Evolutionary conservation across 2,797 vertebrate species (phyloP).

Genomic region (Micropoecilia bifurca): DNA sequence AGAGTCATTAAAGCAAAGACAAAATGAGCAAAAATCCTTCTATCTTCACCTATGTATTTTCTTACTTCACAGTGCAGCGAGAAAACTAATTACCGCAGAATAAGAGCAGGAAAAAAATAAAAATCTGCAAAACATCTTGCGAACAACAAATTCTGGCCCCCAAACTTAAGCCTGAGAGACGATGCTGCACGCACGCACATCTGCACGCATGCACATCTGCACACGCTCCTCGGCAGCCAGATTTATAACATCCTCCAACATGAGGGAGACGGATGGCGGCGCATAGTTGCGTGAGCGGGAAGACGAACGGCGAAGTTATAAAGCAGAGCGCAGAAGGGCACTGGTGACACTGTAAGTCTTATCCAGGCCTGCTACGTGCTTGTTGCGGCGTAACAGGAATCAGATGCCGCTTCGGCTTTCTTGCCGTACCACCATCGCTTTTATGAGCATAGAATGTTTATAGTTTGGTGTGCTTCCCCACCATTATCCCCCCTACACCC

Average conservation of each 20-base stretch:
- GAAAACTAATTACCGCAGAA: conserved; percentile 29
- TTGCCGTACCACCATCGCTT: conserved; percentile 45
- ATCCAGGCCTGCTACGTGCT: conserved; percentile 40
- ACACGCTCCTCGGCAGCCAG: conserved; percentile 43
- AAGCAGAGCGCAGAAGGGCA: conserved; percentile 47
- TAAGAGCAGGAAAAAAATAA: conserved; percentile 1
- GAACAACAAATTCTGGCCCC: conserved; percentile 21
- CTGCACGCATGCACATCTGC: conserved; percentile 25
- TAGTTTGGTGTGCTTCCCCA: conserved; percentile 4
- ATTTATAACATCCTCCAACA: conserved; percentile 71
- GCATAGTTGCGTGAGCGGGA: conserved; percentile 70
- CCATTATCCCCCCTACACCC: no score
- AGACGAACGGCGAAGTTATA: conserved; percentile 61
- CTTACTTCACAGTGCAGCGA: conserved; percentile 19
- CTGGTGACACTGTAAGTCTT: conserved; percentile 55
- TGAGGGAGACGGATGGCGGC: conserved; percentile 65
- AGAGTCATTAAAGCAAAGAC: conserved; percentile 36
- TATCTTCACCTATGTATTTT: not conserved
- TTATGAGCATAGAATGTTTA: conserved; percentile 32
- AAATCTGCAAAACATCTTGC: conserved; percentile 31
- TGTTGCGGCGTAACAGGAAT: conserved; percentile 35
- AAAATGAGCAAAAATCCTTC: conserved; percentile 28
- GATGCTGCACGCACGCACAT: conserved; percentile 26
- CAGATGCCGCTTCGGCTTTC: conserved; percentile 29
- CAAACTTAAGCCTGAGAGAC: conserved; percentile 48